Conservation (phyloP, 2,888 invertebrate genomes). For the Griposia aprilina region DNA sequence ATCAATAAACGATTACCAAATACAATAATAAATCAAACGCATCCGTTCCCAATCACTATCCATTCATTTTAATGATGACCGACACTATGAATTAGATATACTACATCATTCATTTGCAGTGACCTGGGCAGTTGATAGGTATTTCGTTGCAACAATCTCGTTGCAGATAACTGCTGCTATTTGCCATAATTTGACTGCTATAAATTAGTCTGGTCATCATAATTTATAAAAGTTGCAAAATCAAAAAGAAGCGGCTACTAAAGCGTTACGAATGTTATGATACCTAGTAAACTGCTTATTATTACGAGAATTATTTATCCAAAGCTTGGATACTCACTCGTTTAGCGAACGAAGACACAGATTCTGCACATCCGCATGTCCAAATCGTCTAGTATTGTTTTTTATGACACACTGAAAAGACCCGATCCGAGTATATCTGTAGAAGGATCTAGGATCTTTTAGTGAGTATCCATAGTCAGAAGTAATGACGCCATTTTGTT, state of each 20-base stretch:
- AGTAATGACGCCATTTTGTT: background rate
- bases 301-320: background rate
- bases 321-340: background rate
- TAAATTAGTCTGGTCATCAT: constrained; percentile 40
- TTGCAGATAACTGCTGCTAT: constrained; percentile 16
- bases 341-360: background rate
- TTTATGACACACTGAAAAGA: background rate
- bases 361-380: too few species aligned
- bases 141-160: constrained; percentile 25
- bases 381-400: background rate
- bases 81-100: constrained; percentile 28
- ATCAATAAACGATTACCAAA: constrained; percentile 36
- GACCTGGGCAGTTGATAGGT: constrained; percentile 46
- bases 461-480: background rate
- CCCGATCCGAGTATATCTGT: background rate
- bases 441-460: background rate
- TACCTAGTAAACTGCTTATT: background rate
- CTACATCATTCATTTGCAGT: constrained; percentile 45
- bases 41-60: constrained; percentile 33
- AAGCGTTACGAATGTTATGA: background rate
- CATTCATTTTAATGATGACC: constrained; percentile 53
- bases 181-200: constrained; percentile 23
- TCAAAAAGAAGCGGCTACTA: background rate
- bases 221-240: constrained; percentile 45
- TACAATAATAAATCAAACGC: constrained; percentile 43